Evolutionary conservation across 2,113 vertebrate genomes (phyloP), one percentile per base, ranked within the genome.

Genomic region (Lamprologus speciosus): DNA sequence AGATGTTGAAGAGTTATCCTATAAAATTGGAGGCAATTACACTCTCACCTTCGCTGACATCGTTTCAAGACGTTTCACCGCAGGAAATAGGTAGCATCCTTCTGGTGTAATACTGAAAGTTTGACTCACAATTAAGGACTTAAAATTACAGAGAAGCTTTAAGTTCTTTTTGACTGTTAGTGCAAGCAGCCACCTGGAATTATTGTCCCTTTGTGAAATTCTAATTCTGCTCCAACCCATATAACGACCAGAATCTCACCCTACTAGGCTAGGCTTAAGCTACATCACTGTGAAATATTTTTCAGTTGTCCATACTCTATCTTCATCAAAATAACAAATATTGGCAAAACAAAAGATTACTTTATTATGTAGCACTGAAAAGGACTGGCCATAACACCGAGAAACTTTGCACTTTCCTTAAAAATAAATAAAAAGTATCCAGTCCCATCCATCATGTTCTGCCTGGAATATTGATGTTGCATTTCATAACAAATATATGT

Each of bases 1-100:
- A 82, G 83, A 80, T 80, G 79, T 83, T 80, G 84, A 88, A 37
- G 83, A 88, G 85, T 92, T 83, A 58, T 88, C 68, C 83, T 83
- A 68, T 92, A 42, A 85, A 91, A 93, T 92, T 57, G 12, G 55
- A 87, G 85, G 81, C n/a, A 16, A 83, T 87, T 80, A 70, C 65
- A 13, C 82, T 80, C 63, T 85, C 70, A 51, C 83, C 51, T 85
- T 87, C 45, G 23, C 26, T n/a, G 14, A 47, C 42, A 47, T 35
- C 19, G n/a, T 35, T 58, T 28, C 45, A 23, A 45, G 23, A 82
- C 21, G 14, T 85, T 60, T 65, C 26, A 12, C 23, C 7, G 42
- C 31, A 37, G 31, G 54, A 55, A 57, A 53, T 63, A 68, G 31
- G 78, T 31, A 31, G 28, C 23, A 55, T 63, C 6, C 55, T 31